phyloP scores from a whole-genome alignment of 2,888 invertebrate genomes.

The Mimachlamys varia region DNA sequence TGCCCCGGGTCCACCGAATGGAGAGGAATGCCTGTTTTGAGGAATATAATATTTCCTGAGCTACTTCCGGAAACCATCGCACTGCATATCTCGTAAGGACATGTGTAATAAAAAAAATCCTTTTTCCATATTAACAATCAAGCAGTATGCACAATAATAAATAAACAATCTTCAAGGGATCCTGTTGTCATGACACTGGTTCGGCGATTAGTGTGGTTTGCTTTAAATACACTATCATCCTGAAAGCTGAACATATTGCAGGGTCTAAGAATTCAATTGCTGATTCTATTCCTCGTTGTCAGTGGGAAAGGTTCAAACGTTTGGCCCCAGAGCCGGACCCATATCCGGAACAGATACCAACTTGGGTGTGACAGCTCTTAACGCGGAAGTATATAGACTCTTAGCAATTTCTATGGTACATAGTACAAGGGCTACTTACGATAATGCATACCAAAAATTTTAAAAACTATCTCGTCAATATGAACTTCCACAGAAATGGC shows the following conservation, averaged over 20 bases:
- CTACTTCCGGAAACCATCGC: conserved; percentile 39
- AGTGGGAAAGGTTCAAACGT: conserved; percentile 37
- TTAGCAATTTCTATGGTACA: conserved; percentile 18
- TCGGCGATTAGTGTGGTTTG: conserved; percentile 40
- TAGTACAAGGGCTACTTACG: not conserved
- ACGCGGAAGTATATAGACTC: not conserved
- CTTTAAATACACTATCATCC: conserved; percentile 35
- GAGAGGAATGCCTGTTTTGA: conserved; percentile 9
- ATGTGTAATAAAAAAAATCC: conserved; percentile 23
- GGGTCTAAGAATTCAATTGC: not conserved
- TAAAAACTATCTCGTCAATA: not conserved
- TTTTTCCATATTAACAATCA: too few relatives aligned
- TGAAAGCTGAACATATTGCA: conserved; percentile 38
- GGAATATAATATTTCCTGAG: conserved; percentile 41
- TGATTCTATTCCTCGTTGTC: conserved; percentile 47
- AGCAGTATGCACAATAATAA: too few relatives aligned
- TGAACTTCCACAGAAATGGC: not conserved
- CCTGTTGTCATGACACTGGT: conserved; percentile 38
- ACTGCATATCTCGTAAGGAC: not conserved
- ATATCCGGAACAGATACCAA: conserved; percentile 33
- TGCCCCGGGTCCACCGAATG: conserved; percentile 35
- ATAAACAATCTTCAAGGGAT: conserved; percentile 38
- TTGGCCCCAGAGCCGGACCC: conserved; percentile 29
- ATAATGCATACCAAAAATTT: not conserved
- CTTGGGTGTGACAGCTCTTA: not conserved